Base-by-base conservation (phyloP, 2,888 invertebrate species). In the Pandemis cinnamomeana region DNA sequence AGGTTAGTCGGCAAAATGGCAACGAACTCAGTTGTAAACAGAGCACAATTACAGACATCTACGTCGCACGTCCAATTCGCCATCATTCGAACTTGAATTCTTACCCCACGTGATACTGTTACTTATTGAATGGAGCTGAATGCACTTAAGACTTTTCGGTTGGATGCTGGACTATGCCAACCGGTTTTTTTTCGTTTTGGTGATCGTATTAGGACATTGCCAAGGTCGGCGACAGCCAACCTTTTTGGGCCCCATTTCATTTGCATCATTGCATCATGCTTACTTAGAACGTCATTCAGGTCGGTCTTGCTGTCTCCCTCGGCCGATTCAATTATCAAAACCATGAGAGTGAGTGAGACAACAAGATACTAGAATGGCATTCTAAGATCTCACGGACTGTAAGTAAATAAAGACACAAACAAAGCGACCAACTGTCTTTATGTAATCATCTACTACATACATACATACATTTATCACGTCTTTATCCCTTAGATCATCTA, bases 11-110 rank as follows among this genome's bases (percentile, higher is more conserved):
- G 15, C 15, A 20, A 55, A 55, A 20, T 55, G 53, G 53, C 53
- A 55, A 55, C 53, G 53, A 55, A 55, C 53, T 15, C 53, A 20
- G 53, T 55, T 55, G 53, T 55, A 55, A 55, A 55, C 53, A 55
- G 53, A 55, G 8, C 15, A 2, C 5, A 7, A 7, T 55, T 2
- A 8, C 15, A 15, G 3, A 15, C 15, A 15, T 8, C 7, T n/a
- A 55, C 7, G 53, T 8, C 13, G 13, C n/a, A 51, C 6, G 13
- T 51, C 13, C 11, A n/a, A 5, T 13, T 4, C 51, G 13, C 6
- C 5, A 6, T 13, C 51, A 51, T 51, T n/a, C 6, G 5, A 51
- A 51, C 2, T 51, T 51, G n/a, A 51, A 51, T 1, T 51, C 4
- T n/a, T 6, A 13, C 11, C 1, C 51, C 5, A 13, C n/a, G 51